Percentiles rank a stretch among this genome's conserved stretches.
Conservation (phyloP, 2,797 vertebrate species). For the Onychomys leucogaster region DNA sequence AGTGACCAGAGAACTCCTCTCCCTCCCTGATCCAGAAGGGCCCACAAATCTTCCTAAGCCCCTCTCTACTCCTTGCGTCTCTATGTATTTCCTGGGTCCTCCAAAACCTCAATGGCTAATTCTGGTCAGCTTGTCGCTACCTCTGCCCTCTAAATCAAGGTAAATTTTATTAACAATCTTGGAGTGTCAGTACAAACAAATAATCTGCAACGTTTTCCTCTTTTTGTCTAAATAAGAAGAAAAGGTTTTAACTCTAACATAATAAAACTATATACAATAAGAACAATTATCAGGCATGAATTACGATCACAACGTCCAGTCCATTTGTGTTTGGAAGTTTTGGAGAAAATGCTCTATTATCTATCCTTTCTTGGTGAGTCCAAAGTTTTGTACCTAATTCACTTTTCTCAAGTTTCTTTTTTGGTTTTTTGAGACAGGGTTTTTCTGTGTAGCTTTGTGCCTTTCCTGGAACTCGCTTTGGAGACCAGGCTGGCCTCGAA, state of each 20-base stretch:
- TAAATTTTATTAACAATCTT: background rate
- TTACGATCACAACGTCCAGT: background rate
- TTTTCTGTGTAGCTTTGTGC: too few relatives aligned
- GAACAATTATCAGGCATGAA: background rate
- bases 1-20: too few relatives aligned
- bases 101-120: background rate
- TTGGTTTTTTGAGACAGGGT: too few relatives aligned
- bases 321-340: background rate
- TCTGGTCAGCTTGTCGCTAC: background rate
- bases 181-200: background rate
- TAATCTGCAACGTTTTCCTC: background rate
- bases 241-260: background rate
- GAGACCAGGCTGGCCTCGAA: too few relatives aligned
- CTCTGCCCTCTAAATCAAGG: background rate
- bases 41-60: background rate
- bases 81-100: background rate
- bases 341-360: background rate
- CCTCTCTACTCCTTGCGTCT: background rate
- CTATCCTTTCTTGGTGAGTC: background rate
- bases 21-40: background rate
- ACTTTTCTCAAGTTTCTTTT: too few relatives aligned
- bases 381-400: background rate
- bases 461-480: too few relatives aligned
- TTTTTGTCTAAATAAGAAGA: background rate
- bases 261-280: background rate